A percentile compares a stretch with the other conserved stretches of the same genome.
phyloP scores from a whole-genome alignment of 2,113 vertebrate species.

The Acinonyx jubatus region DNA sequence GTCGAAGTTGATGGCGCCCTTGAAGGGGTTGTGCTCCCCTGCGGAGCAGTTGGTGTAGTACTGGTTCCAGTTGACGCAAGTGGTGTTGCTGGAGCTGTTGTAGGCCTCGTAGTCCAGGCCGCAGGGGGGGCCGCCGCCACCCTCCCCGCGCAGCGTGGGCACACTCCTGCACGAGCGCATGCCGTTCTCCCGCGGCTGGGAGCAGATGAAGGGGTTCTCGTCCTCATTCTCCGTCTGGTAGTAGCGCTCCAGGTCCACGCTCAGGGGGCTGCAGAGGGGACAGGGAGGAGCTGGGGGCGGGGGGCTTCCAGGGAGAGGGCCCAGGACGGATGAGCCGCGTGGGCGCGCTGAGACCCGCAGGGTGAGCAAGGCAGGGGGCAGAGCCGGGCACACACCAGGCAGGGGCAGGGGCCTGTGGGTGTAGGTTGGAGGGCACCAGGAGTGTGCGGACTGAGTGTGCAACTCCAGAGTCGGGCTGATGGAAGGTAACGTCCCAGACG shows the following conservation, averaged over 20 bases:
- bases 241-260: conserved; percentile 89
- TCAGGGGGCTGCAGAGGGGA: conserved; percentile 86
- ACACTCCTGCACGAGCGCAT: conserved; percentile 94
- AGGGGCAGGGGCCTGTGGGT: not conserved
- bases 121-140: conserved; percentile 87
- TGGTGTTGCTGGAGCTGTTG: conserved; percentile 96
- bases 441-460: not conserved
- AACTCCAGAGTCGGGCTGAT: not conserved
- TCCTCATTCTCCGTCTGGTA: conserved; percentile 98
- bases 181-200: conserved; percentile 92
- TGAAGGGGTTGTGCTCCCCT: conserved; percentile 95
- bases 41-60: conserved; percentile 98
- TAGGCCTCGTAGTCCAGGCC: conserved; percentile 91
- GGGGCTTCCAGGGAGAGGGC: too few relatives aligned
- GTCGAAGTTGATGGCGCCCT: conserved; percentile 99
- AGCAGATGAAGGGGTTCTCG: conserved; percentile 98
- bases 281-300: not conserved
- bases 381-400: not conserved
- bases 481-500: not conserved
- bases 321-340: not conserved
- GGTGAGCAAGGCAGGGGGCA: too few relatives aligned
- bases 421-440: not conserved
- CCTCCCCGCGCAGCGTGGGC: conserved; percentile 90
- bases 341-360: not conserved
- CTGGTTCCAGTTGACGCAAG: conserved; percentile 98